phyloP scores from a whole-genome alignment of 2,888 invertebrate genomes.

The Ormyrus thymus region DNA sequence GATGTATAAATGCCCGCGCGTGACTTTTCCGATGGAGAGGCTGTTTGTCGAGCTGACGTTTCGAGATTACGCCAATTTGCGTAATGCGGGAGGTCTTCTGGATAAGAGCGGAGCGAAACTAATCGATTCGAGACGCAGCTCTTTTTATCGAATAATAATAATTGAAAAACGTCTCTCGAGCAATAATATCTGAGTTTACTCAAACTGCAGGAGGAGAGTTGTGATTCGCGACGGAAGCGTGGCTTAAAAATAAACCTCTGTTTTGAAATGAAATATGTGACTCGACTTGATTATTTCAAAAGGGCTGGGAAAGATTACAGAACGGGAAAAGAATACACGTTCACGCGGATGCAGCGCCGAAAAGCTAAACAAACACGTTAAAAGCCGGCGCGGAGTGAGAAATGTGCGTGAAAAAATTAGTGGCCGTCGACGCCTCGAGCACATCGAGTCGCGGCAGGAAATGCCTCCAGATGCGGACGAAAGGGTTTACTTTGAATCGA shows the following conservation, averaged over 20 bases:
- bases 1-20: background rate
- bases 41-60: constrained; percentile 10
- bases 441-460: constrained; percentile 10
- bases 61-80: background rate
- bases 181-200: no score
- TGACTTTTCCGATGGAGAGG: background rate
- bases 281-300: no score
- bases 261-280: background rate
- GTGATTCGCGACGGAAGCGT: no score
- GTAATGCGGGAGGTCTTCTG: background rate
- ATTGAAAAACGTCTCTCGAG: no score
- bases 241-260: background rate
- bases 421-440: constrained; percentile 10
- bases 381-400: constrained; percentile 30
- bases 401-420: constrained; percentile 23
- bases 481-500: no score
- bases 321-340: constrained; percentile 1
- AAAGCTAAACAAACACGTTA: constrained; percentile 31
- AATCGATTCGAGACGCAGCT: no score
- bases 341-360: background rate
- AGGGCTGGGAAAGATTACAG: background rate
- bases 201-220: no score
- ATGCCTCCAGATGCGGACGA: constrained; percentile 25
- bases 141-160: no score
- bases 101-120: no score